phyloP scores from a whole-genome alignment of 1,140 invertebrate species.

The Xylocopa sonorina region DNA sequence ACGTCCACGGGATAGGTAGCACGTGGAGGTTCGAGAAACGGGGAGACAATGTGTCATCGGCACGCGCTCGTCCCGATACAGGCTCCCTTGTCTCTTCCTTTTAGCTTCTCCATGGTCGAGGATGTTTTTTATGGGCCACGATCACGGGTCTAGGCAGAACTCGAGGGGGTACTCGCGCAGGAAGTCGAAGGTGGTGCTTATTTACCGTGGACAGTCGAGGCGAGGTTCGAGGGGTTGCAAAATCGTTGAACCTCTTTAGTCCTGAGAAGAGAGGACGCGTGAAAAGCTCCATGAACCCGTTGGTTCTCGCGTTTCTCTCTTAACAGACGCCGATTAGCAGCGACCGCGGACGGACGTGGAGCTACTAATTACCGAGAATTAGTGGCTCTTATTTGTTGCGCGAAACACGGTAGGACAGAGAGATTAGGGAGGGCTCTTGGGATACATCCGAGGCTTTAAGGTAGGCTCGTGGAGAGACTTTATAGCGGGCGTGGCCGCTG shows the following conservation, averaged over 20 bases:
- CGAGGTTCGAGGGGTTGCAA: too few relatives aligned
- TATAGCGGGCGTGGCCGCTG: conserved; percentile 76
- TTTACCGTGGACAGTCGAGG: conserved; percentile 18
- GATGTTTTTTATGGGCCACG: conserved; percentile 53
- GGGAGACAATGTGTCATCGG: conserved; percentile 67
- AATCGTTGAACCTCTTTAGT: too few relatives aligned
- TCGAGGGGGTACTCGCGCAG: neutral
- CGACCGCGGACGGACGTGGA: conserved; percentile 13
- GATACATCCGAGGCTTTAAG: conserved; percentile 40
- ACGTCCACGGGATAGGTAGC: conserved; percentile 58
- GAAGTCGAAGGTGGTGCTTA: conserved; percentile 34
- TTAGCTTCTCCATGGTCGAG: conserved; percentile 31
- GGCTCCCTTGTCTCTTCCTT: conserved; percentile 15
- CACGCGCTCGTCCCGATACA: conserved; percentile 38
- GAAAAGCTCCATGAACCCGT: neutral
- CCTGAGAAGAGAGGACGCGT: neutral
- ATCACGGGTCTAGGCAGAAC: conserved; percentile 19
- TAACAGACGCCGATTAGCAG: neutral
- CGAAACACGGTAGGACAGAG: conserved; percentile 33
- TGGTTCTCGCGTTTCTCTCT: neutral
- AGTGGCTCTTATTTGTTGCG: conserved; percentile 58
- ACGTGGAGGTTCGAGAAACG: conserved; percentile 58
- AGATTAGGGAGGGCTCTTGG: conserved; percentile 27
- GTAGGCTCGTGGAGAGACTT: conserved; percentile 61
- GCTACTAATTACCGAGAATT: conserved; percentile 69